Base-by-base conservation (phyloP, 35 echinoderm and acorn worm genomes). In the Hemicentrotus pulcherrimus region DNA sequence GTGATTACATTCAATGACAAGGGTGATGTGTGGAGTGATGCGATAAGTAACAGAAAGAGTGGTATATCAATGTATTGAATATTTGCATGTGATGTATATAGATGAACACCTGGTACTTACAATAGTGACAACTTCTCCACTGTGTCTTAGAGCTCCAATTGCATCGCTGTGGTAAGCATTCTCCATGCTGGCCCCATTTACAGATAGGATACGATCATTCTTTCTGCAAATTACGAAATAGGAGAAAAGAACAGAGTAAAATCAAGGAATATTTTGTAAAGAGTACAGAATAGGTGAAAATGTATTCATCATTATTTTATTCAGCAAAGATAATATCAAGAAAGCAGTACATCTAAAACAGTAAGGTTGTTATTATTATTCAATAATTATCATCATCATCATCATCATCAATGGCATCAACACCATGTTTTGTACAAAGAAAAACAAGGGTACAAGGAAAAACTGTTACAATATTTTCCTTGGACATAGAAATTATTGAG, bases 191-290 rank as follows among this genome's bases (percentile, higher is more conserved):
- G 95, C 92, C 22, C 97, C 97, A 94, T 97, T 97, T 28, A 99
- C 97, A 50, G 94, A 95, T 33, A 99, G 45, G 18, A 99, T 94
- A 94, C 98, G 95, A 94, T 99, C 98, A 96, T 97, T 96, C 22
- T 96, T 96, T 87, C 98, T 99, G 91, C 86, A 96, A 52, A 32
- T 45, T 33, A 85, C 91, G 61, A 92, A 58, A 94, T 22, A 78
- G n/a, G 28, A 78, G 15, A 28, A n/a, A 78, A 78, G 65, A 78
- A 1, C 5, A n/a, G 65, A 22, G 19, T 78, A 6, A 78, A 70
- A 70, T 28, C 18, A 2, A 55, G 50, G 50, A 55, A 55, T 55
- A 55, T 0, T 55, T 15, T 15, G 10, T 55, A 55, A 55, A 55
- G 50, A 14, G 15, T 55, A 55, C 7, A 55, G 50, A 55, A 55